phyloP scores from a whole-genome alignment of 1,140 invertebrate genomes.

The Magallana angulata region DNA sequence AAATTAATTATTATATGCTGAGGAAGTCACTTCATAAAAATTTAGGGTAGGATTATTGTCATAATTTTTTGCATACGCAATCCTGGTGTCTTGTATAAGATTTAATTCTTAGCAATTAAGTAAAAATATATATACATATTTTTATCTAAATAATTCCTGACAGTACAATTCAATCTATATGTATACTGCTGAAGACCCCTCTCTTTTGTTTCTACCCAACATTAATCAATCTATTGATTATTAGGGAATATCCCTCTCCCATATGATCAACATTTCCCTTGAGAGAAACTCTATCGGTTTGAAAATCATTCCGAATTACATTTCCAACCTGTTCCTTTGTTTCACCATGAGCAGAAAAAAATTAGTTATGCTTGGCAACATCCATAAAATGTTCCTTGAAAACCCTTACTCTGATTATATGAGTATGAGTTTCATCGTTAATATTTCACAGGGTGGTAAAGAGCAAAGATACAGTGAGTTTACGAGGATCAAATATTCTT shows the following conservation, averaged over 20 bases:
- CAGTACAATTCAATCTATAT: too few species aligned
- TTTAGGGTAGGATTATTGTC: too few species aligned
- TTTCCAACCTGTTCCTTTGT: constrained; percentile 12
- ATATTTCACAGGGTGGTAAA: not conserved
- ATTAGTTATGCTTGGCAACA: constrained; percentile 19
- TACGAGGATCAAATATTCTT: not conserved
- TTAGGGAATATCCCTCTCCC: not conserved
- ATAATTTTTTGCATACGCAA: too few species aligned
- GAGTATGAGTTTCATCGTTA: not conserved
- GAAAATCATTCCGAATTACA: not conserved
- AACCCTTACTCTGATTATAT: not conserved
- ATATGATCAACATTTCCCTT: not conserved
- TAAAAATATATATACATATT: too few species aligned
- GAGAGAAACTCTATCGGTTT: not conserved
- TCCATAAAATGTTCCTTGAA: not conserved
- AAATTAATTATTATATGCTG: too few species aligned
- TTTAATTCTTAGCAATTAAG: too few species aligned
- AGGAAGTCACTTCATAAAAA: too few species aligned
- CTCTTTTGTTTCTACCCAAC: not conserved
- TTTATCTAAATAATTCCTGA: too few species aligned
- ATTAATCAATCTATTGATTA: not conserved
- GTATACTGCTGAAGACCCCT: not conserved
- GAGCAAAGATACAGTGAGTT: not conserved
- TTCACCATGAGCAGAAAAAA: not conserved
- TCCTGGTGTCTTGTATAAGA: too few species aligned